Percentiles rank a stretch among this genome's conserved stretches.
Evolutionary conservation across 2,888 invertebrate species (phyloP).

Genomic region (Sicus ferrugineus): DNA sequence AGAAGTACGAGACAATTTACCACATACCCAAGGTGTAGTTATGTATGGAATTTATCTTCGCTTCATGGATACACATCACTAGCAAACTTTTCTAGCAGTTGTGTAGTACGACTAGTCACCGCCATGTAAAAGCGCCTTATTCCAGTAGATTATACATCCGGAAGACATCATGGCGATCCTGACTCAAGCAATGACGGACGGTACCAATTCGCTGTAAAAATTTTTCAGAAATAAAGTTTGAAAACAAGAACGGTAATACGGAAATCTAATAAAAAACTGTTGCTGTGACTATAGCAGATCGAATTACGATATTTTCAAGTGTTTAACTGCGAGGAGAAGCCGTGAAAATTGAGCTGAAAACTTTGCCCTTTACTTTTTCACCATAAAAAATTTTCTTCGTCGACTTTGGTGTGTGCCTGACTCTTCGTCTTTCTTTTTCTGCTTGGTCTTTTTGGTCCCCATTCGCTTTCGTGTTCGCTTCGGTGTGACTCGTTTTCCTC

Average conservation of each 20-base stretch:
- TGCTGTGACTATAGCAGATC: conserved; percentile 32
- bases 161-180: conserved; percentile 74
- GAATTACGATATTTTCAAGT: conserved; percentile 36
- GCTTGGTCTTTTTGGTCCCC: conserved; percentile 29
- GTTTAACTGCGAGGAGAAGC: not conserved
- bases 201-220: conserved; percentile 45
- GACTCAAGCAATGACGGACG: conserved; percentile 51
- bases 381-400: conserved; percentile 34
- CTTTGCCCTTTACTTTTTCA: conserved; percentile 42
- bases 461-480: conserved; percentile 32
- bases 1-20: no score
- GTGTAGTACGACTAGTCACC: conserved; percentile 36
- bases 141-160: conserved; percentile 66
- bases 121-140: conserved; percentile 36
- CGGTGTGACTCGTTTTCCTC: conserved; percentile 32
- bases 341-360: conserved; percentile 42
- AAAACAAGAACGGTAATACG: conserved; percentile 42
- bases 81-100: conserved; percentile 40
- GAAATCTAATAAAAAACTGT: conserved; percentile 39
- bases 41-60: not conserved
- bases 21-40: no score
- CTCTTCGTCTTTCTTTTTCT: conserved; percentile 26
- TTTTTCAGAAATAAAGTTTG: conserved; percentile 41
- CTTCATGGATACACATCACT: not conserved
- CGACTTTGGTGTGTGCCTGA: conserved; percentile 33